Evolutionary conservation across 2,888 invertebrate genomes (phyloP), one percentile per base, ranked within the genome.

Genomic region (Dasysyrphus albostriatus): DNA sequence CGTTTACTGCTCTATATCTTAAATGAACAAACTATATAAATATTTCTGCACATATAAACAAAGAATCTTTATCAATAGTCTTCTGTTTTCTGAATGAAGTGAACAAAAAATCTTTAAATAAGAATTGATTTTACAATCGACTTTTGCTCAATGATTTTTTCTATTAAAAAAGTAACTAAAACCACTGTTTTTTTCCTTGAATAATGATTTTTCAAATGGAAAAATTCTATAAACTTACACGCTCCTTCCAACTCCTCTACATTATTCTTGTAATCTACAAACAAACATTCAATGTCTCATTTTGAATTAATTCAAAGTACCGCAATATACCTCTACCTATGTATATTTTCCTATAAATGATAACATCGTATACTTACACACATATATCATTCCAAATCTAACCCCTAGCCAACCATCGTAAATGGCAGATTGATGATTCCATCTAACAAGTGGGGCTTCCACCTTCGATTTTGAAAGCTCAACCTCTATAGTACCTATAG

Each of bases 381-480:
- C 54, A 39, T 24, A 24, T 24, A 24, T 54, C n/a, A 24, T 29
- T 69, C 29, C 14, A n/a, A 51, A 69, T 69, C 54, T 54, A 39
- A 54, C 69, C 69, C 39, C n/a, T 24, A 67, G 34, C 67, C 44
- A 80, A 37, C 70, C 63, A 42, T 72, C 24, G 39, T 73, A 67
- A 81, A 72, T 84, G 76, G 67, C 59, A 76, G 69, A 83, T 81
- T 84, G 81, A 81, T 84, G 75, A 76, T 80, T 84, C 54, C 54
- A 81, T 76, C 81, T 65, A 54, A 72, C 72, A 67, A 80, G 79
- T 79, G 70, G 65, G 59, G 19, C 42, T 51, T 51, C 37, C 37
- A 54, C 37, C 39, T 54, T 39, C 24, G n/a, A 24, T n/a, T 24
- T 24, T 3, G 32, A 6, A 63, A 24, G n/a, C 65, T 65, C 16